Conservation (phyloP, 2,113 vertebrate genomes). For the Ahaetulla prasina region DNA sequence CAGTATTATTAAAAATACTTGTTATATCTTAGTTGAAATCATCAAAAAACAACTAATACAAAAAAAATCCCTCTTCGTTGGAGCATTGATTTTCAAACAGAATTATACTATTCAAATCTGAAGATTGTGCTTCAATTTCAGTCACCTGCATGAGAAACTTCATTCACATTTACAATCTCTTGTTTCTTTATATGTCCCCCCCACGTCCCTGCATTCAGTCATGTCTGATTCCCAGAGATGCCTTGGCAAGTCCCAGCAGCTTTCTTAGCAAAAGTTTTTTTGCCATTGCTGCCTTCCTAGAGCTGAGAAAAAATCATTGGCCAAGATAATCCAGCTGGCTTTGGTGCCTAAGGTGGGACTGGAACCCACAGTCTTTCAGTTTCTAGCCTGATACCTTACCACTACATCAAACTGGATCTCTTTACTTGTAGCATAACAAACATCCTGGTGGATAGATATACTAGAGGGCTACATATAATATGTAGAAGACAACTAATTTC, state of each 20-base stretch:
- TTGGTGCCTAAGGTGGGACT: not conserved
- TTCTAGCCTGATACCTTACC: not conserved
- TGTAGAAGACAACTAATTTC: not conserved
- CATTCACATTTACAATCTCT: not conserved
- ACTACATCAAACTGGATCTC: not conserved
- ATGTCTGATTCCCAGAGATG: not conserved
- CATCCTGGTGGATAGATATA: not conserved
- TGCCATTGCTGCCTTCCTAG: not conserved
- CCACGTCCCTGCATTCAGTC: not conserved
- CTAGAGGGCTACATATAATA: not conserved
- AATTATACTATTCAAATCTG: not conserved
- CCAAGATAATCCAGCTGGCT: not conserved
- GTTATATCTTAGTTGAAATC: slow-evolving; percentile 23
- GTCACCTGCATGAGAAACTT: not conserved
- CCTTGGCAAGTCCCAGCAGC: not conserved
- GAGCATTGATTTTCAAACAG: slow-evolving; percentile 15
- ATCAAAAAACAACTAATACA: not conserved
- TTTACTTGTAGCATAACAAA: not conserved
- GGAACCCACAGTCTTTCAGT: not conserved
- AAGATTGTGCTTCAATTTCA: not conserved
- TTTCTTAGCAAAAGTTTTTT: not conserved
- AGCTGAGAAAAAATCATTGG: not conserved
- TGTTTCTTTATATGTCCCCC: not conserved
- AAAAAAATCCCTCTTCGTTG: not conserved
- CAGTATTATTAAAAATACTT: not conserved